These are phyloP conservation scores for Castor canadensis DNA, from an alignment of 2,113 vertebrate species.

Conservation along the genomic window DNA sequence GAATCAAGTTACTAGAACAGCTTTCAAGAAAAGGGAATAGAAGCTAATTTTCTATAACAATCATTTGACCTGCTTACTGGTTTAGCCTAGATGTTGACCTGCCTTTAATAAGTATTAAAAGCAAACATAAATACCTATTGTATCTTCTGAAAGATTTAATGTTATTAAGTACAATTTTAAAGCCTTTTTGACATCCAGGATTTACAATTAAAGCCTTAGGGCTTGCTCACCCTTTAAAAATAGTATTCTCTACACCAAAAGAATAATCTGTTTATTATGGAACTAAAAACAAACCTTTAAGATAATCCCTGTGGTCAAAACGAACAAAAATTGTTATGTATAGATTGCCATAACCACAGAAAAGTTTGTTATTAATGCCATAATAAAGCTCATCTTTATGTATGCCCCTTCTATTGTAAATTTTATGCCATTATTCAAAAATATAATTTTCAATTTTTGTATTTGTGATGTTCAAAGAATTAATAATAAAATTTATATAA, in stretches of 20 bases:
- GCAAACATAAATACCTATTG: constrained; percentile 84
- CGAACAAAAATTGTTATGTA: constrained; percentile 61
- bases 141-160: constrained; percentile 82
- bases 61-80: constrained; percentile 80
- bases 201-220: constrained; percentile 71
- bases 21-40: constrained; percentile 55
- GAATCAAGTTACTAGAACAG: not conserved
- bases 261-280: constrained; percentile 72
- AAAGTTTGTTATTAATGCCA: not conserved
- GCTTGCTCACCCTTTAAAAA: constrained; percentile 77
- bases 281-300: constrained; percentile 66
- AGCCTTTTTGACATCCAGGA: constrained; percentile 76
- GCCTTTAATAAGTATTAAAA: constrained; percentile 84
- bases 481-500: constrained; percentile 44
- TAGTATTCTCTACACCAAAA: constrained; percentile 70
- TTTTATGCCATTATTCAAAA: constrained; percentile 34
- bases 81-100: constrained; percentile 82
- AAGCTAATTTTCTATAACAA: constrained; percentile 73
- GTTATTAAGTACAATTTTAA: constrained; percentile 78
- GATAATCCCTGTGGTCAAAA: constrained; percentile 49
- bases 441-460: constrained; percentile 12
- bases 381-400: constrained; percentile 37
- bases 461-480: constrained; percentile 25
- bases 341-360: constrained; percentile 2
- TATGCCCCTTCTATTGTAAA: not conserved